Base-by-base conservation (phyloP, 2,113 vertebrate genomes). In the Candoia aspera region DNA sequence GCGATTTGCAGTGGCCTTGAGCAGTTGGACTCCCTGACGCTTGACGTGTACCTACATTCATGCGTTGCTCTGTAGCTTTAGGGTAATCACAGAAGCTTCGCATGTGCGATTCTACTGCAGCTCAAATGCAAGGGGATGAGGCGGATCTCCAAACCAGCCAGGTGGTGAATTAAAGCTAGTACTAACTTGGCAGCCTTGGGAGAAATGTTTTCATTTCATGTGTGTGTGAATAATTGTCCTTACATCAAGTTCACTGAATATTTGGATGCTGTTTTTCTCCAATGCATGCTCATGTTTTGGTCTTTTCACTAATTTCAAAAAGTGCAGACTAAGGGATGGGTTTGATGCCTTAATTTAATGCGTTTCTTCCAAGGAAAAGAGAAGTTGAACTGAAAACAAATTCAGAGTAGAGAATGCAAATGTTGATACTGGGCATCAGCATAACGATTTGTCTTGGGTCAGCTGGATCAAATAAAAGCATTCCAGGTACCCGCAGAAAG, bases 371-470 rank as follows among this genome's bases (percentile, higher is more conserved):
- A 90, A 84, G 84, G 90, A 93, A 93, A 96, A n/a, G 55, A 95
- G 53, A 95, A 92, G 53, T 89, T 90, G 85, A 93, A 96, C 91
- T 90, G n/a, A 93, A 94, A 95, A 53, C 1, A 21, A 62, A 94
- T 26, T 33, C 84, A 23, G 24, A 62, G 2, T 15, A 8, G 59
- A 8, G 87, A 93, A 90, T 46, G 42, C 42, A 93, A 33, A 93
- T 19, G 12, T 88, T 92, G 86, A 2, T 85, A 85, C 24, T n/a
- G n/a, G 92, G 4, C 57, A 85, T 23, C 84, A 93, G n/a, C 29
- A n/a, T 88, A 73, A 91, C 86, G 21, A 86, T 57, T 92, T 60
- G 90, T 94, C 33, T 79, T 0, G 0, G 92, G 26, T 93, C 54
- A 86, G 29, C 68, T 88, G 49, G n/a, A 93, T 60, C 92, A n/a